A percentile compares a stretch with the other conserved stretches of the same genome.
These are phyloP conservation scores for Rhyacophila evoluta DNA, from an alignment of 2,888 invertebrate genomes.

Conservation along the genomic window DNA sequence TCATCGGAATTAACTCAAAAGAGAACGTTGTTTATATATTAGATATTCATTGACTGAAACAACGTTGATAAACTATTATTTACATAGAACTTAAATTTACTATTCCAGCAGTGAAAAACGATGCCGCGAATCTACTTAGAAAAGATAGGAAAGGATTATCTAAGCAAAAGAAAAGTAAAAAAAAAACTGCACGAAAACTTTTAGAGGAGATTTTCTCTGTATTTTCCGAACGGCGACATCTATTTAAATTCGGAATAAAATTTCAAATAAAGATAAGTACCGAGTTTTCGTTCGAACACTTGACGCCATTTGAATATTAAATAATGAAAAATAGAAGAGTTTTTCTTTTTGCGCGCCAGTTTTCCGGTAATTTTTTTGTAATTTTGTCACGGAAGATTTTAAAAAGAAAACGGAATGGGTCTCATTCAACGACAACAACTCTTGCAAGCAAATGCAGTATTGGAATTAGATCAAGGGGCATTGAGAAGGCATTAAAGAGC, in stretches of 20 bases:
- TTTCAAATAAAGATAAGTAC: conserved; percentile 24
- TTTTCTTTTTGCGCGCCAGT: neutral
- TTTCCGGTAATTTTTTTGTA: conserved; percentile 15
- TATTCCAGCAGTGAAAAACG: neutral
- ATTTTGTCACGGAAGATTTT: conserved; percentile 9
- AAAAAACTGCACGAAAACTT: conserved; percentile 16
- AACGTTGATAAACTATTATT: neutral
- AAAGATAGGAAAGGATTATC: conserved; percentile 3
- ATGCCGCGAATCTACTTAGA: neutral
- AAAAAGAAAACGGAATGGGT: neutral
- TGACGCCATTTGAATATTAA: conserved; percentile 24
- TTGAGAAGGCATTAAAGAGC: neutral
- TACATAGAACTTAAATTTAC: neutral
- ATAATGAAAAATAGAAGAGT: conserved; percentile 22
- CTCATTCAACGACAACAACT: neutral
- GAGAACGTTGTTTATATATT: no score
- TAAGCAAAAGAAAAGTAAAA: neutral
- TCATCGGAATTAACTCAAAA: no score
- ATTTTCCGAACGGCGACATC: conserved; percentile 3
- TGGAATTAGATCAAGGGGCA: neutral
- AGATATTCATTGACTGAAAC: no score
- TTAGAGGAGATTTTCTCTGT: neutral
- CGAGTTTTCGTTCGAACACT: conserved; percentile 22
- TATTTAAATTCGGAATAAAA: conserved; percentile 24
- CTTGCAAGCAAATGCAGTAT: conserved; percentile 13